Evolutionary conservation across 1,140 invertebrate genomes (phyloP).

Genomic region (Dendrolimus punctatus): DNA sequence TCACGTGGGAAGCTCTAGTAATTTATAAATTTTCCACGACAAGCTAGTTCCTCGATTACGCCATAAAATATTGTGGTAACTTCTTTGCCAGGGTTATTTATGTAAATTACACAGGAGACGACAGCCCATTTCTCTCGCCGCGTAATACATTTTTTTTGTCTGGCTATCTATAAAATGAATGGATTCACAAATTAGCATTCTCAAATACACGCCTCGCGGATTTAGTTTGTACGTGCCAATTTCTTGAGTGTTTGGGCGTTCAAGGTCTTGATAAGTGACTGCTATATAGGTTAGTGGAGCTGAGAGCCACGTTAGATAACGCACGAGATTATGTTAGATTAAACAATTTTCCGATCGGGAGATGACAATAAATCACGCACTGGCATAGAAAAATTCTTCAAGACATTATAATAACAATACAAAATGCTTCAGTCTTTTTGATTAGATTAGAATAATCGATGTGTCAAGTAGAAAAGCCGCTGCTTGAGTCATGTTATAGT

Average conservation of each 20-base stretch:
- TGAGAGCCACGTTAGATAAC: conserved; percentile 1
- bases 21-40: background rate
- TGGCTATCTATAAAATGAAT: conserved; percentile 19
- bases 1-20: background rate
- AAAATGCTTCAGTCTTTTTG: too few relatives aligned
- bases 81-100: conserved; percentile 8
- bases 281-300: conserved; percentile 20
- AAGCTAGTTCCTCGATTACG: conserved; percentile 11
- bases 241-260: conserved; percentile 14
- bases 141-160: background rate
- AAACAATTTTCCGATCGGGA: background rate
- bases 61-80: conserved; percentile 9
- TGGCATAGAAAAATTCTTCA: too few relatives aligned
- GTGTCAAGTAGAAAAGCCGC: too few relatives aligned
- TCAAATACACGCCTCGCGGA: conserved; percentile 18
- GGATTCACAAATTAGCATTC: conserved; percentile 24
- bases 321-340: background rate
- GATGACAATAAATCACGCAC: too few relatives aligned
- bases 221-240: conserved; percentile 22
- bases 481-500: too few relatives aligned
- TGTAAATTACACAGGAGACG: conserved; percentile 15
- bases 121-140: conserved; percentile 9
- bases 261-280: conserved; percentile 24
- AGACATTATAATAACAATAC: too few relatives aligned
- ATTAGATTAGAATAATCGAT: too few relatives aligned